These are phyloP conservation scores for Ammospiza nelsoni DNA, from an alignment of 2,113 vertebrate species.

Conservation along the genomic window DNA sequence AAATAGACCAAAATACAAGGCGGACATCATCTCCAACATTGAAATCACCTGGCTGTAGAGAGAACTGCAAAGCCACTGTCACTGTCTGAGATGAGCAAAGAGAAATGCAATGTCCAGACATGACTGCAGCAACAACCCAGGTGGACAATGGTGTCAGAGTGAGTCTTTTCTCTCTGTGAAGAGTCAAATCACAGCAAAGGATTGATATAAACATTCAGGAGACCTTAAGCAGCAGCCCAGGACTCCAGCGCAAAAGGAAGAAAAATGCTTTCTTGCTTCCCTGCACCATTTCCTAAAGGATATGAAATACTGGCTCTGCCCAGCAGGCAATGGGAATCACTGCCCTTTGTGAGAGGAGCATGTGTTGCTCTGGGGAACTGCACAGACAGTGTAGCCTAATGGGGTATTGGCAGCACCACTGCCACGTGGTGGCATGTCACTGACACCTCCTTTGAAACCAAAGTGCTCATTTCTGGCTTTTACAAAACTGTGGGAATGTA, in stretches of 20 bases:
- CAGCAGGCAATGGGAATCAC: background rate
- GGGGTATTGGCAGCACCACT: background rate
- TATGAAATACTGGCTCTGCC: background rate
- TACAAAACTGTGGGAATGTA: background rate
- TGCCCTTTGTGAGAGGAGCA: background rate
- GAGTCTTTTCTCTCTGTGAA: background rate
- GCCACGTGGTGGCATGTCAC: background rate
- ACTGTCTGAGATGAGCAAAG: background rate
- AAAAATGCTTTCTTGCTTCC: background rate
- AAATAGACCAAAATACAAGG: background rate
- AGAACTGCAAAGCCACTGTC: background rate
- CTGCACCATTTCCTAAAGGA: background rate
- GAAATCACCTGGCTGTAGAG: background rate
- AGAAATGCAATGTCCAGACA: background rate
- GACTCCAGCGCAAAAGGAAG: background rate
- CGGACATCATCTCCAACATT: background rate
- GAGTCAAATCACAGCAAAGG: background rate
- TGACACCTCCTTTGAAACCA: background rate
- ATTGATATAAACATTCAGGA: background rate
- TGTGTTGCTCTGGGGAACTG: background rate
- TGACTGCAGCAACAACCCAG: background rate
- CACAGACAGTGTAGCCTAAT: rapidly evolving
- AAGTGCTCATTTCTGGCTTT: background rate
- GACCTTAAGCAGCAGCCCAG: background rate
- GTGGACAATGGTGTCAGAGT: background rate